Evolutionary conservation across 2,888 invertebrate genomes (phyloP), one percentile per base, ranked within the genome.

Genomic region (Machimus rusticus): DNA sequence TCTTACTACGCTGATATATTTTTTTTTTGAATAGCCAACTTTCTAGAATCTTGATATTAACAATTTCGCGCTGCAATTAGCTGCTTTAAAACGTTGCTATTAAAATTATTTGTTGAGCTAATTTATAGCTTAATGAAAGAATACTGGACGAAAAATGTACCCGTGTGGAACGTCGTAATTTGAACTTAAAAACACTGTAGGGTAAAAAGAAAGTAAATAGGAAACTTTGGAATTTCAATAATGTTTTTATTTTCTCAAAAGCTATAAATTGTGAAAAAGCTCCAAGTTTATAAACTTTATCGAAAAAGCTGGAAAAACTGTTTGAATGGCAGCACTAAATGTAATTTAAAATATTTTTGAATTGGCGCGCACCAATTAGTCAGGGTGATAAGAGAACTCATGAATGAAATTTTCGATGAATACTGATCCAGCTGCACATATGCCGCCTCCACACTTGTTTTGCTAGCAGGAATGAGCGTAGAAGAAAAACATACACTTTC

Each of bases 331-430:
- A 66, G 12, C 66, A 23, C 66, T 66, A 28, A 66, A 28, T 23
- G 12, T 19, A 23, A 23, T 66, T 66, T 5, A 12, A 66, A 66
- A 66, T 66, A 66, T 28, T 28, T 23, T 16, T 51, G 51, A 1
- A n/a, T 51, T 23, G 28, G 66, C 66, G 9, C 28, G 23, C 14
- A 28, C 66, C 28, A 66, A 66, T 66, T 66, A 66, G 66, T 66
- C 12, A 28, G 19, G 12, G 28, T 19, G 66, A 66, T 66, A 66
- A 66, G 66, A 66, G 12, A 82, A 82, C 57, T 82, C 66, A 82
- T 82, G 82, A 82, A 82, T 82, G 82, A 82, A 82, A 57, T 82
- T 82, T 82, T 66, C 82, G 39, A 82, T 82, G 34, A 57, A n/a
- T 37, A 31, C 57, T 9, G n/a, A 37, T 79, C 16, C 16, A 55